These are phyloP conservation scores for Pocillopora damicornis DNA, from an alignment of 64 coral and sea anemone genomes.

Conservation along the genomic window DNA sequence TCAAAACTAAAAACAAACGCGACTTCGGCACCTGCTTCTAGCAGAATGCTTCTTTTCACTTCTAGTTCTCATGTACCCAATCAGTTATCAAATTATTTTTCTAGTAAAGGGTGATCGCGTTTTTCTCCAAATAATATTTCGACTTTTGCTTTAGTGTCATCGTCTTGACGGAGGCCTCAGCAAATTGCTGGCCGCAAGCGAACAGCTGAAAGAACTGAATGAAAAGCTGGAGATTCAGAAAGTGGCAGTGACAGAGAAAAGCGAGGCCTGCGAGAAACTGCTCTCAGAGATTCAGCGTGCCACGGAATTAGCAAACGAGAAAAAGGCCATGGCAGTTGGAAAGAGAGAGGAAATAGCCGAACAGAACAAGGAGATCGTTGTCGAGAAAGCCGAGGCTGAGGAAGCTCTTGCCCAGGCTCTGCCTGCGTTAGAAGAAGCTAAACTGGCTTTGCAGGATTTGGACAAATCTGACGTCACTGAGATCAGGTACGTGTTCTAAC, in stretches of 20 bases:
- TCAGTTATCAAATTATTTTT: neutral
- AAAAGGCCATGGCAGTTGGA: conserved; percentile 87
- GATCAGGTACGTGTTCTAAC: conserved; percentile 50
- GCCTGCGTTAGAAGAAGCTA: conserved; percentile 95
- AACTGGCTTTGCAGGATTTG: conserved; percentile 92
- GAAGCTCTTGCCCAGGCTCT: conserved; percentile 81
- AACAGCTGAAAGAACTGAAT: conserved; percentile 96
- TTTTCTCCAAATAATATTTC: neutral
- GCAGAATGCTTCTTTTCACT: too few species aligned
- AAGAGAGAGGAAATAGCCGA: conserved; percentile 93
- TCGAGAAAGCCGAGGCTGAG: conserved; percentile 88
- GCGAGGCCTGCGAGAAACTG: conserved; percentile 91
- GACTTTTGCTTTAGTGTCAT: conserved; percentile 72
- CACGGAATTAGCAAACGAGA: conserved; percentile 86
- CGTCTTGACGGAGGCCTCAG: conserved; percentile 97
- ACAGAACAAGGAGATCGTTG: conserved; percentile 90
- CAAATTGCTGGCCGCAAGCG: conserved; percentile 92
- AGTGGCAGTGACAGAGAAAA: conserved; percentile 96
- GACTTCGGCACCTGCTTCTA: too few species aligned
- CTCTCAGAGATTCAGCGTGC: conserved; percentile 82
- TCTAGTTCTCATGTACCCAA: too few species aligned
- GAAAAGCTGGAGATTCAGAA: conserved; percentile 97
- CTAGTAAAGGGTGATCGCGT: neutral
- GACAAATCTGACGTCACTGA: conserved; percentile 99
- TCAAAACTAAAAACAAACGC: too few species aligned